Base-by-base conservation (phyloP, 2,797 vertebrate species). In the Varecia variegata region DNA sequence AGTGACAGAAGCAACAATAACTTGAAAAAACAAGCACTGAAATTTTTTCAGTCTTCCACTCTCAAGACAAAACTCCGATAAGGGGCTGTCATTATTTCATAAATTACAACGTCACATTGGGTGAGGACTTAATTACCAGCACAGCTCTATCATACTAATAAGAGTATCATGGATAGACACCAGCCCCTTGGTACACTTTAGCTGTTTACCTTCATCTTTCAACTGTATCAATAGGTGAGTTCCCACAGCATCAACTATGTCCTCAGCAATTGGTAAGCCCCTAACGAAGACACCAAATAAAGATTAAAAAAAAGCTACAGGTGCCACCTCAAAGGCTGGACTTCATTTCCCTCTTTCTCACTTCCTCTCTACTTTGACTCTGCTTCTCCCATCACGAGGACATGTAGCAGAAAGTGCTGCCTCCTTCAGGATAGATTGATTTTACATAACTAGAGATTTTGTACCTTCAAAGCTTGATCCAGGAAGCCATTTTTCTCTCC, bases 31-130 rank as follows among this genome's bases (percentile, higher is more conserved):
- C 5, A 60, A 5, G 25, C 47, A 38, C 47, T 73, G n/a, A 43
- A 32, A 82, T 82, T 60, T 94, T 90, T 71, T 88, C 23, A n/a
- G 67, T 82, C 50, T 92, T 90, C 25, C 89, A n/a, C 27, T 77
- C 2, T 38, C 6, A 25, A 81, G 65, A 90, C 17, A 70, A 93
- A 95, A 81, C 23, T 70, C 9, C n/a, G 67, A 18, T 11, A 43
- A 85, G 32, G 3, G 52, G 3, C 21, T 79, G 6, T 60, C 50
- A 70, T 56, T 84, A 67, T 62, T 95, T 93, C 68, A 80, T 47
- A 85, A 81, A 60, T 73, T 35, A 94, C 88, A 88, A 27, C 5
- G 14, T 15, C 12, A 17, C 18, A n/a, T 50, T 88, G 58, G 50
- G 11, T 17, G 27, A 23, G 7, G 65, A 47, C 25, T 52, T n/a